phyloP scores from a whole-genome alignment of 2,888 invertebrate genomes.

The Pollenia amentaria region DNA sequence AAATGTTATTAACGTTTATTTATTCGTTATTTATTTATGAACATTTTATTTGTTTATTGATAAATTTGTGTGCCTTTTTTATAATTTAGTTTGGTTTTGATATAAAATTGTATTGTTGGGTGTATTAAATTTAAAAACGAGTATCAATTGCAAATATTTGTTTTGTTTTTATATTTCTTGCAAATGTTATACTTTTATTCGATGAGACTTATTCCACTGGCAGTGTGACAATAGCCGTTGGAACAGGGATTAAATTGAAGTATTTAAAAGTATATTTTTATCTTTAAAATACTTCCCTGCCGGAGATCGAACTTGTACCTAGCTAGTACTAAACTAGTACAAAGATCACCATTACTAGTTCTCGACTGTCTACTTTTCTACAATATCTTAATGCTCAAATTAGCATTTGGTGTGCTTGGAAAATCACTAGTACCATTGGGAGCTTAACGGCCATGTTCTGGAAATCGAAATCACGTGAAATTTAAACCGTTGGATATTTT shows the following conservation, averaged over 20 bases:
- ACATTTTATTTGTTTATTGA: conserved; percentile 35
- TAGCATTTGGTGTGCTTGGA: too few species aligned
- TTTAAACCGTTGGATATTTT: too few species aligned
- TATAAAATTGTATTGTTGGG: not conserved
- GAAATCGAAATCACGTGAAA: too few species aligned
- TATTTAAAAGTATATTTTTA: too few species aligned
- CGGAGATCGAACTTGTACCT: too few species aligned
- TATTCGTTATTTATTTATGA: not conserved
- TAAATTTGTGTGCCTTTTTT: conserved; percentile 25
- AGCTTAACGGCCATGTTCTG: too few species aligned
- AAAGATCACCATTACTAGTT: too few species aligned
- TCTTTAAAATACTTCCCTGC: too few species aligned
- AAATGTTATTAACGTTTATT: not conserved
- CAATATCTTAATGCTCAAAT: too few species aligned
- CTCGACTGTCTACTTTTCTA: too few species aligned
- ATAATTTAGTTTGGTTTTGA: conserved; percentile 1
- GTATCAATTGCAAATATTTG: conserved; percentile 17
- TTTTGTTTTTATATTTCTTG: conserved; percentile 17
- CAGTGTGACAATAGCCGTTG: conserved; percentile 1
- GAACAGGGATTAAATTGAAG: not conserved
- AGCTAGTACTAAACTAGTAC: too few species aligned
- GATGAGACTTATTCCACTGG: conserved; percentile 38
- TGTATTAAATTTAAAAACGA: not conserved
- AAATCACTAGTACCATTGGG: too few species aligned
- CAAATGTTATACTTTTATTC: conserved; percentile 16